Conservation (phyloP, 2,888 invertebrate species). For the Steinernema carpocapsae region DNA sequence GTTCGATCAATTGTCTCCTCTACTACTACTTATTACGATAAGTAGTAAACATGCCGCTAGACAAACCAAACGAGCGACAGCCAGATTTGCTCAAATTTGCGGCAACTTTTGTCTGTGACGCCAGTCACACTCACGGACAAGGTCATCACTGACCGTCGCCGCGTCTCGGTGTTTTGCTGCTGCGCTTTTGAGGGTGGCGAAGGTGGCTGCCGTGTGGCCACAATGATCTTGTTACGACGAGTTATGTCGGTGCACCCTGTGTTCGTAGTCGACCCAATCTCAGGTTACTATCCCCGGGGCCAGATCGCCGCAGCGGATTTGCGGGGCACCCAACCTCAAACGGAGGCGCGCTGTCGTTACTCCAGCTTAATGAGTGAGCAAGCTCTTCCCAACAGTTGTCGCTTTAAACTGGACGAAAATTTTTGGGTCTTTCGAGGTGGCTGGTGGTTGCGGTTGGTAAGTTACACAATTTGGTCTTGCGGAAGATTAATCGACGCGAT, state of each 20-base stretch:
- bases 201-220: conserved; percentile 23
- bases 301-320: neutral
- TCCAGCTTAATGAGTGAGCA: conserved; percentile 9
- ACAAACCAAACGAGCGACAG: neutral
- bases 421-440: conserved; percentile 1
- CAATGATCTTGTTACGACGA: conserved; percentile 34
- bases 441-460: conserved; percentile 32
- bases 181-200: neutral
- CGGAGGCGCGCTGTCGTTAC: conserved; percentile 28
- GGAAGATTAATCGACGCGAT: conserved; percentile 12
- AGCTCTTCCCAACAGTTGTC: conserved; percentile 18
- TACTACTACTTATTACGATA: conserved; percentile 26
- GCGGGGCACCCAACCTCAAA: conserved; percentile 12
- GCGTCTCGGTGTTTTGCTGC: no score
- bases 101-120: neutral
- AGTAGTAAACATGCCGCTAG: conserved; percentile 18
- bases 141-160: no score
- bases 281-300: conserved; percentile 23
- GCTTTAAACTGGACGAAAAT: conserved; percentile 23
- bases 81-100: neutral
- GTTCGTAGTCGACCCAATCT: neutral
- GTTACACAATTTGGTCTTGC: conserved; percentile 26
- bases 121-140: neutral
- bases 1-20: conserved; percentile 34
- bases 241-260: conserved; percentile 27